Evolutionary conservation across 1,140 invertebrate genomes (phyloP).

Genomic region (Aphidius gifuensis): DNA sequence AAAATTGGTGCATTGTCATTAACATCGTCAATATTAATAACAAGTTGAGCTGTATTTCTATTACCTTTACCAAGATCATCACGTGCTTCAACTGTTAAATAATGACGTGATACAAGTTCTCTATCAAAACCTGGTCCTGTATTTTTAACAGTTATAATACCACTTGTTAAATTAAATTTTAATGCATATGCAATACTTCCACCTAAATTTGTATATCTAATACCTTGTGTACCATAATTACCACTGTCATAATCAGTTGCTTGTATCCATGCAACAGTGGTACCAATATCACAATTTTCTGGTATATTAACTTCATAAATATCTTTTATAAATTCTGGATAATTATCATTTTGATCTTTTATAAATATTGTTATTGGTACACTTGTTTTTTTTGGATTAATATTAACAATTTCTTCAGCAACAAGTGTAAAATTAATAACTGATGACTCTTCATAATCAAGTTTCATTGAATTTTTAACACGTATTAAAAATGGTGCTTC

Average conservation of each 20-base stretch:
- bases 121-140: slow-evolving; percentile 78
- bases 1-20: slow-evolving; percentile 87
- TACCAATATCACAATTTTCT: slow-evolving; percentile 82
- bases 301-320: slow-evolving; percentile 74
- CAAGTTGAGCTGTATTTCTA: slow-evolving; percentile 81
- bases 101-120: slow-evolving; percentile 81
- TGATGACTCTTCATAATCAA: slow-evolving; percentile 82
- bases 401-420: slow-evolving; percentile 76
- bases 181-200: slow-evolving; percentile 82
- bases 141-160: slow-evolving; percentile 77
- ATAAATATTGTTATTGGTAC: slow-evolving; percentile 83
- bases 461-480: slow-evolving; percentile 76
- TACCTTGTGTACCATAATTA: slow-evolving; percentile 79
- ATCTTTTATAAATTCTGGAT: slow-evolving; percentile 79
- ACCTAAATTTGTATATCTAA: slow-evolving; percentile 80
- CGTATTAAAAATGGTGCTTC: slow-evolving; percentile 88
- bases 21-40: slow-evolving; percentile 82
- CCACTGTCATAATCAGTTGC: slow-evolving; percentile 83
- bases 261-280: slow-evolving; percentile 77
- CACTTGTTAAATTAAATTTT: slow-evolving; percentile 74
- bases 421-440: slow-evolving; percentile 82
- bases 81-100: slow-evolving; percentile 86
- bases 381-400: slow-evolving; percentile 71
- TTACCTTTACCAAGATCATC: slow-evolving; percentile 85
- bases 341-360: slow-evolving; percentile 91